phyloP scores from a whole-genome alignment of 2,113 vertebrate species.

The Apus apus region DNA sequence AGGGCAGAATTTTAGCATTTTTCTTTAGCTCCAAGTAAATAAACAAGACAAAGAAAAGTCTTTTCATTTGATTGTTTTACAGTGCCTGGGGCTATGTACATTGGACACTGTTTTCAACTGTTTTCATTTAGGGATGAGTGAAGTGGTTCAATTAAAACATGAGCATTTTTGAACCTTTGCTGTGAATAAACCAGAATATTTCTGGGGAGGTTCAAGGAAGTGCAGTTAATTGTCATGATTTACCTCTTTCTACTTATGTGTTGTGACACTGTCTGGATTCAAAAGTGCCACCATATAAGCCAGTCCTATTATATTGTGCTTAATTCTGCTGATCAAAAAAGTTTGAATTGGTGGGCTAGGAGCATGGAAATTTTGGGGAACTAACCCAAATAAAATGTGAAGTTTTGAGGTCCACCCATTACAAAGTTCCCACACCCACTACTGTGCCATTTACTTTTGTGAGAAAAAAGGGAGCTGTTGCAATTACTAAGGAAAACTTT shows the following conservation, averaged over 20 bases:
- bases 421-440: background rate
- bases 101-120: slow-evolving; percentile 63
- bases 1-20: slow-evolving; percentile 51
- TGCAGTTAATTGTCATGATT: slow-evolving; percentile 43
- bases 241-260: slow-evolving; percentile 38
- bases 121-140: slow-evolving; percentile 69
- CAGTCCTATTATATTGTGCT: background rate
- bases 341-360: background rate
- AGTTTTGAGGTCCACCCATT: background rate
- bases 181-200: slow-evolving; percentile 50
- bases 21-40: slow-evolving; percentile 63
- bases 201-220: slow-evolving; percentile 50
- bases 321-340: slow-evolving; percentile 13
- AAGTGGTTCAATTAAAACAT: slow-evolving; percentile 66
- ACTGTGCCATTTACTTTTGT: background rate
- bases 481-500: background rate
- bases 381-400: background rate
- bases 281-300: background rate
- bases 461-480: background rate
- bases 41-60: slow-evolving; percentile 64
- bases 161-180: slow-evolving; percentile 51
- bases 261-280: slow-evolving; percentile 32
- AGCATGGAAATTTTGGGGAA: slow-evolving; percentile 1
- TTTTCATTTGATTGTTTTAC: slow-evolving; percentile 66
- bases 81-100: slow-evolving; percentile 58